Base-by-base conservation (phyloP, 2,888 invertebrate species). In the Ctenicera cuprea region DNA sequence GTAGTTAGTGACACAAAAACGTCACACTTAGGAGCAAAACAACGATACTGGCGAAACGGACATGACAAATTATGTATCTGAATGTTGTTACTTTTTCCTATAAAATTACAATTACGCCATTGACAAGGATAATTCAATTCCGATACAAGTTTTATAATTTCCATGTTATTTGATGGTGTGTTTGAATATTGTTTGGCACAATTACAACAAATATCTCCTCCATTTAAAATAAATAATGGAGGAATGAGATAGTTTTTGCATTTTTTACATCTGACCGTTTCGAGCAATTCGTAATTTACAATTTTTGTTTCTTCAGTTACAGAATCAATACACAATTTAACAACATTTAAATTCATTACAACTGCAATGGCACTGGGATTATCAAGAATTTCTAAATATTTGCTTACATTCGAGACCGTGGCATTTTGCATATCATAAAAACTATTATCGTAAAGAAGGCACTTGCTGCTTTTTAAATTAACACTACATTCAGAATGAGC, bases 401-500 rank as follows among this genome's bases (percentile, higher is more conserved):
- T n/a, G 37, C 30, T 26, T 12, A 71, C 1, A 33, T 64, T 59
- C 11, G 65, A 48, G 16, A 16, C n/a, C 2, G 3, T 1, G 0
- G 18, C 37, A 48, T 71, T 20, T 22, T 50, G 22, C 7, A 43
- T 11, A 12, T 71, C n/a, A n/a, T n/a, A n/a, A n/a, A n/a, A n/a
- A n/a, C n/a, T n/a, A n/a, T n/a, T n/a, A n/a, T n/a, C n/a, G 26
- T 16, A 71, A 14, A 16, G 3, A 16, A 33, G 3, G 37, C 71
- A 71, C 33, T 65, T 71, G 11, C n/a, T 16, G 1, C 26, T n/a
- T n/a, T 71, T 71, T 26, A 71, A 59, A 38, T 45, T 65, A 9
- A 65, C 20, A 16, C 22, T 59, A 14, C 64, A 71, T 20, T 71
- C 65, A 11, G 3, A 16, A 30, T 71, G 59, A 1, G n/a, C 1